Percentiles rank a stretch among this genome's conserved stretches.
These are phyloP conservation scores for Orbicella faveolata DNA, from an alignment of 64 coral and sea anemone genomes.

Conservation along the genomic window DNA sequence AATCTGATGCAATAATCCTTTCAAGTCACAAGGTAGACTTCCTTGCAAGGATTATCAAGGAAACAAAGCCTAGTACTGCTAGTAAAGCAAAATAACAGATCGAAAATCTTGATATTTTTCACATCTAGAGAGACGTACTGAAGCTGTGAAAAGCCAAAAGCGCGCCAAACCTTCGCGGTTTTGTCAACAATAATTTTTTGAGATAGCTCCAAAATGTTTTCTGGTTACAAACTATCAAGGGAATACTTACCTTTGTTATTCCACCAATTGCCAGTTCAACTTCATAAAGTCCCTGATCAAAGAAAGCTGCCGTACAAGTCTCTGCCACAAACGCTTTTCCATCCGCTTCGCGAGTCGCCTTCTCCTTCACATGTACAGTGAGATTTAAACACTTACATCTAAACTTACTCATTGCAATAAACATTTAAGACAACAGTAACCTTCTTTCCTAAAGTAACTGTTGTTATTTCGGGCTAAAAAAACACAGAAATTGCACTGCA, in stretches of 20 bases:
- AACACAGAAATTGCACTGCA: background rate
- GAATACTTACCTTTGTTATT: constrained; percentile 77
- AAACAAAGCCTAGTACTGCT: no score
- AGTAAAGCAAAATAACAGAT: background rate
- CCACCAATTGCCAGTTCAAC: constrained; percentile 90
- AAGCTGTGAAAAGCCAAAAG: background rate
- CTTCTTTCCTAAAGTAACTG: background rate
- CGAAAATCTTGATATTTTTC: no score
- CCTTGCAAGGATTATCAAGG: background rate
- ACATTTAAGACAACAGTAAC: background rate
- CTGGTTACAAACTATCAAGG: background rate
- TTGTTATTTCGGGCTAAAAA: background rate
- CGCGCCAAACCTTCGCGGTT: constrained; percentile 7
- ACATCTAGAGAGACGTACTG: background rate
- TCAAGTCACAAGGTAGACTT: background rate
- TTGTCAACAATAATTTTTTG: background rate
- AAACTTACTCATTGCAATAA: constrained; percentile 66
- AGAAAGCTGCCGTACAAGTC: constrained; percentile 48
- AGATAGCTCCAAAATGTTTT: background rate
- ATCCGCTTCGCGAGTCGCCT: constrained; percentile 55
- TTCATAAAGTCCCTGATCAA: constrained; percentile 62
- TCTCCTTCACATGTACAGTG: constrained; percentile 75
- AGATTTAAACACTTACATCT: constrained; percentile 83
- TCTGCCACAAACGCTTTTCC: constrained; percentile 66
- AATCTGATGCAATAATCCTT: constrained; percentile 30